Conservation (phyloP, 2,113 vertebrate species). For the Laticauda laticaudata region DNA sequence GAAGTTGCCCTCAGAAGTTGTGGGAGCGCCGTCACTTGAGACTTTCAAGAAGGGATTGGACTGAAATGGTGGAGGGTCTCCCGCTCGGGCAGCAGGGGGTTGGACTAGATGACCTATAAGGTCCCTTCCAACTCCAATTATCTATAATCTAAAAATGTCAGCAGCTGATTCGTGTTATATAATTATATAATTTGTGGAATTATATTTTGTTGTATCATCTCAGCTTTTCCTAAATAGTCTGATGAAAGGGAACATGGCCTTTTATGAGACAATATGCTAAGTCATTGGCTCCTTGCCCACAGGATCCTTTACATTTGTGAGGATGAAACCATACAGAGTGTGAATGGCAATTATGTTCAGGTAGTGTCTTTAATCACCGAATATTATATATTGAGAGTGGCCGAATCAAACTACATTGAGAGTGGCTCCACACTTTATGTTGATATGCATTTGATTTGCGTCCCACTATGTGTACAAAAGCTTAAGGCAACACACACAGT, state of each 20-base stretch:
- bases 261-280: neutral
- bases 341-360: neutral
- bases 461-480: neutral
- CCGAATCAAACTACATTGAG: neutral
- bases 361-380: neutral
- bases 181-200: neutral
- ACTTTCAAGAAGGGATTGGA: too few species aligned
- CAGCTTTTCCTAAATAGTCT: neutral
- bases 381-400: neutral
- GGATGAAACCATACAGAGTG: neutral
- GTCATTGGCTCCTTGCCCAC: neutral
- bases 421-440: neutral
- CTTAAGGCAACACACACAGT: neutral
- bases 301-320: neutral
- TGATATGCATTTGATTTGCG: neutral
- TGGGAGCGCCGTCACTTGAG: too few species aligned
- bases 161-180: neutral
- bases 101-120: too few species aligned
- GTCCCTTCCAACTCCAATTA: too few species aligned
- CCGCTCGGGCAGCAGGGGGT: too few species aligned
- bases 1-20: too few species aligned
- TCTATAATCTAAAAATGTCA: neutral
- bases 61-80: too few species aligned
- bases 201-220: neutral
- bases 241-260: neutral